Base-by-base conservation (phyloP, 2,888 invertebrate genomes). In the Trichopria drosophilae region DNA sequence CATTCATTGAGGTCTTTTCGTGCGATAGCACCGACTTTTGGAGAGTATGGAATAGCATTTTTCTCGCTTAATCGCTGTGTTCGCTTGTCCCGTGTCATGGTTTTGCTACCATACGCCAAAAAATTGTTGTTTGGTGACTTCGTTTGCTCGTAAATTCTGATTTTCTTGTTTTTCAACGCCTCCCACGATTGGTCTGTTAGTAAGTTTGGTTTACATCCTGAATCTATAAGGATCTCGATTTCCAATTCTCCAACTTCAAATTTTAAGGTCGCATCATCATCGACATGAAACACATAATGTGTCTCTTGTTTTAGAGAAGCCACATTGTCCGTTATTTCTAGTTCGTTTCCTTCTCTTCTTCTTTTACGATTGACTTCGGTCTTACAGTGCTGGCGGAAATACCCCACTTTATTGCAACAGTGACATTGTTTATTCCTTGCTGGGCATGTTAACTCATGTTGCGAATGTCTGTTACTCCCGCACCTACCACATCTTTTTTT, bases 141-240 rank as follows among this genome's bases (percentile, higher is more conserved):
- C n/a, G n/a, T n/a, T n/a, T n/a, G n/a, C n/a, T n/a, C n/a, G n/a
- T n/a, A n/a, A n/a, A n/a, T n/a, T n/a, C n/a, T n/a, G n/a, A n/a
- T n/a, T n/a, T n/a, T n/a, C n/a, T n/a, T n/a, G n/a, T n/a, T n/a
- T n/a, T n/a, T n/a, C n/a, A n/a, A n/a, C n/a, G n/a, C n/a, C n/a
- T n/a, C n/a, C n/a, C n/a, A n/a, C n/a, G n/a, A n/a, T n/a, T n/a
- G n/a, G n/a, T n/a, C n/a, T n/a, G n/a, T n/a, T n/a, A n/a, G n/a
- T n/a, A n/a, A n/a, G n/a, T n/a, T n/a, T n/a, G n/a, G n/a, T n/a
- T 45, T 57, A 15, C 56, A 49, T 2, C 57, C 64, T 4, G 66
- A 65, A 29, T 65, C 63, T 6, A 65, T 55, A 12, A 64, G 15
- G 40, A 60, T 51, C 9, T 59, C 36, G 9, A 63, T 28, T 4